Conservation (phyloP, 2,888 invertebrate species). For the Athalia cordata region DNA sequence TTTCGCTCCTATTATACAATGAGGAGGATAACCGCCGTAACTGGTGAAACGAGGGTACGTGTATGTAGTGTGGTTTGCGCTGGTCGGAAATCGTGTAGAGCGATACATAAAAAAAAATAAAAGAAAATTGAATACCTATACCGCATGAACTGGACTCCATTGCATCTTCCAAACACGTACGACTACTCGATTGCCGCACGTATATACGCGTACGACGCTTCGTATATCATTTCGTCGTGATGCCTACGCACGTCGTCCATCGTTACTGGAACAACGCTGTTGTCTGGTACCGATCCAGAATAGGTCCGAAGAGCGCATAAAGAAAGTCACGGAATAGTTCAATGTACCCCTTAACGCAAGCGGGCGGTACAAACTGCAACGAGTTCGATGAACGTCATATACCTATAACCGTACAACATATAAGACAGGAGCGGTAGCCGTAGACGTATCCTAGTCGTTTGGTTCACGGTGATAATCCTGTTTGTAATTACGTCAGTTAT, state of each 20-base stretch:
- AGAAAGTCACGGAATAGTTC: conserved; percentile 4
- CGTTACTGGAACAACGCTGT: conserved; percentile 41
- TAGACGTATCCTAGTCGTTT: conserved; percentile 28
- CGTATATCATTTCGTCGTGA: conserved; percentile 38
- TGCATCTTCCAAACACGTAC: not conserved
- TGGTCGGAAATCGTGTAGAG: no score
- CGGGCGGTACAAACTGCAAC: conserved; percentile 23
- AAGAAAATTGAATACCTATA: no score
- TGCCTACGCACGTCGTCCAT: conserved; percentile 42
- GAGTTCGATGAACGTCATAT: not conserved
- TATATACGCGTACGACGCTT: not conserved
- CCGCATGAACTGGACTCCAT: no score
- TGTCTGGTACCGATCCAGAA: conserved; percentile 32
- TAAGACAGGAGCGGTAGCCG: conserved; percentile 18
- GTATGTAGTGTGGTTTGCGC: no score
- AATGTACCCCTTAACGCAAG: conserved; percentile 7
- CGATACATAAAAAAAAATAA: no score
- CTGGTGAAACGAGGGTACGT: no score
- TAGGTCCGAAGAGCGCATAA: conserved; percentile 17
- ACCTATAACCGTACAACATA: not conserved
- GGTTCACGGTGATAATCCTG: conserved; percentile 38
- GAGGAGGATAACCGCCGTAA: no score
- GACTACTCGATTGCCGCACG: conserved; percentile 13
- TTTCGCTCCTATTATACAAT: no score
- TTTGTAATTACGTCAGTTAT: conserved; percentile 44